phyloP scores from a whole-genome alignment of 2,797 vertebrate genomes.

The Merluccius polli region DNA sequence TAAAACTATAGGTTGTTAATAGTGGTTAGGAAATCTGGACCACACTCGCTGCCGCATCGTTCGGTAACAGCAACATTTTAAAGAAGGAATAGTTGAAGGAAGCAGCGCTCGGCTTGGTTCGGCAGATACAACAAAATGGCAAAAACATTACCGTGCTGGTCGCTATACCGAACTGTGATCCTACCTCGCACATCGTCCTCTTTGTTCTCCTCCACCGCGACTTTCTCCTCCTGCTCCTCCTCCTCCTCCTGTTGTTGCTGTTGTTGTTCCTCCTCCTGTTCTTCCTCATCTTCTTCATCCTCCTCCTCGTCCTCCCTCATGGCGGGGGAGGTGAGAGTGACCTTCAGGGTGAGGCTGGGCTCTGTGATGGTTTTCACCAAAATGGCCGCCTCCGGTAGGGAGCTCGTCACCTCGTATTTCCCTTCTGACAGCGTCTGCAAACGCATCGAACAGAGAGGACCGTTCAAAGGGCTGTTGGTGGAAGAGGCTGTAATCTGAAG shows the following conservation, averaged over 20 bases:
- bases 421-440: slow-evolving; percentile 95
- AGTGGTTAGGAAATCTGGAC: no score
- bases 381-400: slow-evolving; percentile 87
- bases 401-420: slow-evolving; percentile 87
- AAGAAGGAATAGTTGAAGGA: not conserved
- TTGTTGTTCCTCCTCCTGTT: slow-evolving; percentile 53
- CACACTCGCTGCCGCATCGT: no score
- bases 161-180: slow-evolving; percentile 16
- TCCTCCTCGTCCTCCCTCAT: slow-evolving; percentile 85
- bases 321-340: slow-evolving; percentile 90
- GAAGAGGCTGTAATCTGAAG: slow-evolving; percentile 4
- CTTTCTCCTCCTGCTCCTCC: slow-evolving; percentile 62
- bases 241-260: slow-evolving; percentile 74
- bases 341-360: slow-evolving; percentile 90
- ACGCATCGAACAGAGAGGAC: not conserved
- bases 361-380: slow-evolving; percentile 85
- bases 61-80: not conserved
- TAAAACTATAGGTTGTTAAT: no score
- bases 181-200: slow-evolving; percentile 49
- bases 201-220: slow-evolving; percentile 34
- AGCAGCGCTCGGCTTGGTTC: no score
- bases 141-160: slow-evolving; percentile 13
- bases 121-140: not conserved
- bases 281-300: slow-evolving; percentile 80
- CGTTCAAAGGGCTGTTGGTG: not conserved